phyloP scores from a whole-genome alignment of 30 jellyfish, hydroid and myxozoan species.

The Morbakka virulenta region DNA sequence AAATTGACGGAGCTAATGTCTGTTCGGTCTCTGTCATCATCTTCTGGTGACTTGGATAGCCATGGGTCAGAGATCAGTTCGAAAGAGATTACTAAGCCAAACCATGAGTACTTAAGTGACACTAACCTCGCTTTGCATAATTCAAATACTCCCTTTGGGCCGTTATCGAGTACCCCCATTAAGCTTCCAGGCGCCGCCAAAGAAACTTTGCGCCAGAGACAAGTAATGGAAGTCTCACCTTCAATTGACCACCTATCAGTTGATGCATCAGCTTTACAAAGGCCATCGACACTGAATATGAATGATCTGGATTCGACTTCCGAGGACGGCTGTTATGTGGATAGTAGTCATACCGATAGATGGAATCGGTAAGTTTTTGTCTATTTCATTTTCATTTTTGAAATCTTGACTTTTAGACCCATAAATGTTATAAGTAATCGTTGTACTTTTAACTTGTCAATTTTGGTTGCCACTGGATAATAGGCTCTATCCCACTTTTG shows the following conservation, averaged over 20 bases:
- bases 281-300: slow-evolving; percentile 46
- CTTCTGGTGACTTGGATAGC: background rate
- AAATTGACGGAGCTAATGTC: background rate
- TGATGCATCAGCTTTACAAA: background rate
- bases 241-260: background rate
- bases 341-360: background rate
- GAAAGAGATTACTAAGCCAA: no score
- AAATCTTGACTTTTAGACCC: no score
- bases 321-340: background rate
- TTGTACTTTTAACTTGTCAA: no score
- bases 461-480: no score
- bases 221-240: background rate
- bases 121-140: background rate
- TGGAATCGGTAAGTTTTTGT: background rate
- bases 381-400: no score
- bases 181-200: background rate
- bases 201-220: background rate
- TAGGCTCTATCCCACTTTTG: no score
- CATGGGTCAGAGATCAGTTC: background rate
- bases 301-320: slow-evolving; percentile 40
- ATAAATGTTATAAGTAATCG: no score
- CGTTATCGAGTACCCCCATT: background rate
- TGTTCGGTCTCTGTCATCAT: background rate
- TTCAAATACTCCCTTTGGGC: background rate
- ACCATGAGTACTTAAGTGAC: no score